Evolutionary conservation across 2,888 invertebrate species (phyloP), one percentile per base, ranked within the genome.

Genomic region (Andrena hattorfiana): DNA sequence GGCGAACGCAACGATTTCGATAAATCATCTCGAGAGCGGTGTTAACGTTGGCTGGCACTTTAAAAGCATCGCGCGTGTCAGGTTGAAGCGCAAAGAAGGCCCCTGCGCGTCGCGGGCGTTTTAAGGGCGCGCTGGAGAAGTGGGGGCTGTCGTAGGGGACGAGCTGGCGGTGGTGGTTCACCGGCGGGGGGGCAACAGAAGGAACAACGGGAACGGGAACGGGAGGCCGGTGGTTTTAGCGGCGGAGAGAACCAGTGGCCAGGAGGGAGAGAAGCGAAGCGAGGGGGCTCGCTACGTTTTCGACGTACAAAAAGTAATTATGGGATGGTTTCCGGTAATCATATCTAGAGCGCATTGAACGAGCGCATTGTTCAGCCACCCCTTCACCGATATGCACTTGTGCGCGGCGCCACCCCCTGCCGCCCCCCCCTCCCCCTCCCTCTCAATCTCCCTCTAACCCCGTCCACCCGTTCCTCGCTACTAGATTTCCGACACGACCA

Each of bases 241-340:
- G 81, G 66, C 6, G 59, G 51, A 69, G 56, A 62, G 82, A 49
- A 54, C 54, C 59, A 49, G 66, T 23, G 28, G 60, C 13, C 10
- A 51, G 60, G 20, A 20, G 51, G 42, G 48, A 0, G 54, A 8
- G 83, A 48, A 49, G 79, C 62, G 75, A 72, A 70, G 62, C 77
- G 54, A 77, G 77, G 83, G 87, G 86, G 84, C 82, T 85, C 79
- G 72, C 63, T 85, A 82, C 85, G 84, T 87, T 90, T 92, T 90
- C 89, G 89, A 89, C 89, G 92, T 91, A 93, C 92, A 92, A 92
- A 93, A 93, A 93, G 93, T 93, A 93, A 93, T 93, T 93, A 93
- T 92, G 92, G 92, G 93, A 93, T 93, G 92, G 93, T 93, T 93
- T 93, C 93, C 93, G 93, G 93, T 93, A 93, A 93, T 93, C 93